Base-by-base conservation (phyloP, 2,888 invertebrate species). In the Holacanthella duospinosa region DNA sequence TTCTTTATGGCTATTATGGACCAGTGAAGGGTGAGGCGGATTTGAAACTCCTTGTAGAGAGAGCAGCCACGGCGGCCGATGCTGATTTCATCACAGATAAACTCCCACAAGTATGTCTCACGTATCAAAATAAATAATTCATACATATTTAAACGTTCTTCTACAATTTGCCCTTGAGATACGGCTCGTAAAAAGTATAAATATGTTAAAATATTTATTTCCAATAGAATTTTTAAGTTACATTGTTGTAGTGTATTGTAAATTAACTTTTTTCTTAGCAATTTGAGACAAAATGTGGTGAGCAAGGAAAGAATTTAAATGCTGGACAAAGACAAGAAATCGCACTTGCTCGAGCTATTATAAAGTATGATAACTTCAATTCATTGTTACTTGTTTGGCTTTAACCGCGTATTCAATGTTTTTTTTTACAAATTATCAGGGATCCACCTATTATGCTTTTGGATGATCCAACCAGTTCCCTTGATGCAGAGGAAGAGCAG, bases 391-490 rank as follows among this genome's bases (percentile, higher is more conserved):
- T n/a, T n/a, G n/a, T n/a, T n/a, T n/a, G n/a, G n/a, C n/a, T n/a
- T n/a, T n/a, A n/a, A n/a, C n/a, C n/a, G n/a, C n/a, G n/a, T n/a
- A n/a, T n/a, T n/a, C n/a, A n/a, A n/a, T n/a, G n/a, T n/a, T n/a
- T n/a, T n/a, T n/a, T n/a, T n/a, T n/a, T n/a, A n/a, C n/a, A n/a
- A n/a, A n/a, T n/a, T n/a, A n/a, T n/a, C n/a, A 48, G 48, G 48
- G n/a, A 48, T 48, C 48, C 48, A 4, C 48, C 48, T 4, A 48
- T 48, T n/a, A 4, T 48, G 12, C 21, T 48, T 4, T 21, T 48
- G 48, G 48, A 48, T 21, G 48, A 48, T 48, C 48, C 48, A 48
- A 48, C 48, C 4, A 48, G 48, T 21, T 48, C 48, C 12, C 48
- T 48, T 4, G 48, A 48, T 21, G 48, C 48, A n/a, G 48, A 48